These are phyloP conservation scores for Microtus ochrogaster DNA, from an alignment of 2,113 vertebrate genomes.

Conservation along the genomic window DNA sequence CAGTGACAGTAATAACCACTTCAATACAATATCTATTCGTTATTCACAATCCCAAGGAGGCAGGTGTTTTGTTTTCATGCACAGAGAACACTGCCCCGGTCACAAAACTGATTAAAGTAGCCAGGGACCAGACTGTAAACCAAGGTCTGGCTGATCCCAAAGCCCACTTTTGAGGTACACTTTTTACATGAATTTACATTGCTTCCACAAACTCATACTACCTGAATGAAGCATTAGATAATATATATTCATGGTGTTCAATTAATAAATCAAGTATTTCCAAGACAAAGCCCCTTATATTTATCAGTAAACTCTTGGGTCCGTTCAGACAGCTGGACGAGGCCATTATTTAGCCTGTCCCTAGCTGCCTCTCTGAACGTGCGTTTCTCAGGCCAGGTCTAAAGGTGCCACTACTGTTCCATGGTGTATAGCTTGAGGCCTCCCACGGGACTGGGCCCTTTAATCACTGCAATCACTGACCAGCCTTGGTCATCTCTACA, in stretches of 20 bases:
- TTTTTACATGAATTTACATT: not conserved
- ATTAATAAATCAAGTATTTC: conserved; percentile 68
- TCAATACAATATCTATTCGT: not conserved
- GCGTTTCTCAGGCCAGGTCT: conserved; percentile 14
- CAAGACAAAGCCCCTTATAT: conserved; percentile 31
- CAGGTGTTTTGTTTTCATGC: not conserved
- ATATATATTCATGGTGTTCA: conserved; percentile 46
- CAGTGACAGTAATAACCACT: not conserved
- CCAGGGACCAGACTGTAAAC: conserved; percentile 2
- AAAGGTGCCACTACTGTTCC: not conserved
- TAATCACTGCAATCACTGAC: conserved; percentile 27
- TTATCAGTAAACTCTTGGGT: conserved; percentile 20
- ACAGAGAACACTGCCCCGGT: not conserved
- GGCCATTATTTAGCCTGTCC: conserved; percentile 31
- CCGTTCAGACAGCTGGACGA: not conserved
- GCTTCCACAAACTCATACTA: conserved; percentile 12
- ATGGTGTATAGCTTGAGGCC: not conserved
- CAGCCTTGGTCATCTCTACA: not conserved
- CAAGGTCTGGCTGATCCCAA: conserved; percentile 3
- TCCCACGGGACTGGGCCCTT: not conserved
- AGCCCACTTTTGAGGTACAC: not conserved
- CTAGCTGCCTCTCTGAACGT: conserved; percentile 7
- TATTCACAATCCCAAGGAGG: not conserved
- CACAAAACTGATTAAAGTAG: not conserved
- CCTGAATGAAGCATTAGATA: not conserved